Evolutionary conservation across 2,888 invertebrate genomes (phyloP).

Genomic region (Cryptophagus acutangulus): DNA sequence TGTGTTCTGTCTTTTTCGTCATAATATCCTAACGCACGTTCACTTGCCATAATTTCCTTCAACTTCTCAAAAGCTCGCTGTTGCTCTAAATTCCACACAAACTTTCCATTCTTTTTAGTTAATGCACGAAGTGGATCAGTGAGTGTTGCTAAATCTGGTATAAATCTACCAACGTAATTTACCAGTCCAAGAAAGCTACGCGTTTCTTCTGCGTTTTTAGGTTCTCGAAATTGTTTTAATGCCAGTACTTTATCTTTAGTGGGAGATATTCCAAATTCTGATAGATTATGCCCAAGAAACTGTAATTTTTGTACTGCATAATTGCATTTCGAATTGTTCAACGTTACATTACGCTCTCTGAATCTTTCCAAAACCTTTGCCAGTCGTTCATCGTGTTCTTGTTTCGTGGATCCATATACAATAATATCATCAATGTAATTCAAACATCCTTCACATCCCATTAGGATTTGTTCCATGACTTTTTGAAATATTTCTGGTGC

Average conservation of each 20-base stretch:
- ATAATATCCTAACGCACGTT: constrained; percentile 19
- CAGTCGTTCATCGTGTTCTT: constrained; percentile 8
- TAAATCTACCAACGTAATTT: constrained; percentile 13
- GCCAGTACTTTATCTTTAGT: constrained; percentile 9
- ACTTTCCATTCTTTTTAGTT: constrained; percentile 4
- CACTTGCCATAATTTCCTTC: constrained; percentile 9
- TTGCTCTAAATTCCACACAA: constrained; percentile 9
- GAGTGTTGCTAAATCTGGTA: constrained; percentile 15
- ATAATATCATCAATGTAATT: constrained; percentile 13
- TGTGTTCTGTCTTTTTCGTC: constrained; percentile 19
- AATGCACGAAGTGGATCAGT: constrained; percentile 13
- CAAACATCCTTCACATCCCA: constrained; percentile 1
- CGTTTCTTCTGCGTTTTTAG: constrained; percentile 3
- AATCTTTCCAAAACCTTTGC: constrained; percentile 1
- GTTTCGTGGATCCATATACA: constrained; percentile 6
- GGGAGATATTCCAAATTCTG: constrained; percentile 12
- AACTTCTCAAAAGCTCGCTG: constrained; percentile 11
- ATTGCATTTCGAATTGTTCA: constrained; percentile 11
- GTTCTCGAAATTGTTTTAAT: constrained; percentile 6
- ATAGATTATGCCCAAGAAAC: neutral
- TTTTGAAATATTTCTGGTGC: constrained; percentile 16
- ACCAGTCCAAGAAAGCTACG: constrained; percentile 16
- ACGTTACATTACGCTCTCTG: constrained; percentile 8
- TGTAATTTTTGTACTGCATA: neutral
- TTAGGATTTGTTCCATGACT: constrained; percentile 3